phyloP scores from a whole-genome alignment of 2,797 vertebrate species.

The Ctenopoma multispine region DNA sequence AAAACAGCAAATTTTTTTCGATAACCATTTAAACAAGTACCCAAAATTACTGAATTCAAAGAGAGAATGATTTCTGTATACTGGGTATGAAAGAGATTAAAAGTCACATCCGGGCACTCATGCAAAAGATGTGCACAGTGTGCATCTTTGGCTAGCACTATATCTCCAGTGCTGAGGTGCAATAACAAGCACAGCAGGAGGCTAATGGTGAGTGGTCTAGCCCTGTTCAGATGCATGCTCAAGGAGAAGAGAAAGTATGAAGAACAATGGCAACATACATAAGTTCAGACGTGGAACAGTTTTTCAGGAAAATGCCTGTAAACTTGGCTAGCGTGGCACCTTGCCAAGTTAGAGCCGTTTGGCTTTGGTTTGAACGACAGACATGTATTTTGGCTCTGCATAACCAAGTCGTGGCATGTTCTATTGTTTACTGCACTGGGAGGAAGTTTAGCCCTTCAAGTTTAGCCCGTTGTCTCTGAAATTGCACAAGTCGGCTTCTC shows the following conservation, averaged over 20 bases:
- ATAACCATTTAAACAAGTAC: slow-evolving; percentile 19
- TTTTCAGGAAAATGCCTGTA: slow-evolving; percentile 40
- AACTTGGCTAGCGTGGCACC: slow-evolving; percentile 52
- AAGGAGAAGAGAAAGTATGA: slow-evolving; percentile 30
- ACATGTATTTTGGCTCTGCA: slow-evolving; percentile 65
- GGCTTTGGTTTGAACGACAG: slow-evolving; percentile 74
- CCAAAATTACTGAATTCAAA: slow-evolving; percentile 25
- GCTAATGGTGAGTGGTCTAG: slow-evolving; percentile 64
- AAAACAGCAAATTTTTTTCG: too few relatives aligned
- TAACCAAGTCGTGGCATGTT: slow-evolving; percentile 38
- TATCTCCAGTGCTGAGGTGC: slow-evolving; percentile 55
- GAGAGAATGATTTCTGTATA: slow-evolving; percentile 24
- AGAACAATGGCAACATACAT: slow-evolving; percentile 22
- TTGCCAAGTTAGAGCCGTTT: slow-evolving; percentile 56
- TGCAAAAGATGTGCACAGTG: slow-evolving; percentile 69
- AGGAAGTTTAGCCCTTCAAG: slow-evolving; percentile 76
- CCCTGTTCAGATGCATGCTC: slow-evolving; percentile 73
- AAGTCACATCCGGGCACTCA: slow-evolving; percentile 62
- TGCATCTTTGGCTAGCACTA: slow-evolving; percentile 78
- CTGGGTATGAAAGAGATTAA: slow-evolving; percentile 40
- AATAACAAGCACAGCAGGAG: slow-evolving; percentile 50
- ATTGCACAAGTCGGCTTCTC: slow-evolving; percentile 69
- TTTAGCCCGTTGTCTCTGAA: slow-evolving; percentile 55
- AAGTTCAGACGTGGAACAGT: slow-evolving; percentile 44
- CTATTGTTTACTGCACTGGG: slow-evolving; percentile 47